phyloP scores from a whole-genome alignment of 2,888 invertebrate species.

The Blera fallax region DNA sequence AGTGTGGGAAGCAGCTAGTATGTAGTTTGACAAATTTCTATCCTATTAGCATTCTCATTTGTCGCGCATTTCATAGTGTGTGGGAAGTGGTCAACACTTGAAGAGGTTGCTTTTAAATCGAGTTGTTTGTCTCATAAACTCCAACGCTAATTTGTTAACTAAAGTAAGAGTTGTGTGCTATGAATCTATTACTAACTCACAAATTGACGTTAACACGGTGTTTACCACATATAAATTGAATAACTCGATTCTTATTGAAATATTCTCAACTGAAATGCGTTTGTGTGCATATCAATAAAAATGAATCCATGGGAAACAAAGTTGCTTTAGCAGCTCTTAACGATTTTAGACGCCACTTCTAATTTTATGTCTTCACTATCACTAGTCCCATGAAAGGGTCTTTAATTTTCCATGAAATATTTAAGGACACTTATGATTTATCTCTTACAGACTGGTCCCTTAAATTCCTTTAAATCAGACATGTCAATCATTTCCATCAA shows the following conservation, averaged over 20 bases:
- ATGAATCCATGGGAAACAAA: background rate
- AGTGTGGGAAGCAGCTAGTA: background rate
- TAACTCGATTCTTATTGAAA: background rate
- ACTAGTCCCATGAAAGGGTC: background rate
- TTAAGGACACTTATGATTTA: background rate
- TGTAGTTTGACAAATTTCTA: background rate
- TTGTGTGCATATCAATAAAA: background rate
- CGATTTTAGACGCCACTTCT: background rate
- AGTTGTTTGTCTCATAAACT: background rate
- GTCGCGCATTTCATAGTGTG: background rate
- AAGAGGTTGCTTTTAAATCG: background rate
- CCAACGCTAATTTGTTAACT: conserved; percentile 12
- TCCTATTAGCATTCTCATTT: conserved; percentile 27
- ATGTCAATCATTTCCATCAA: background rate
- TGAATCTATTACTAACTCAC: background rate
- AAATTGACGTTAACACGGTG: background rate
- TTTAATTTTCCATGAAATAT: background rate
- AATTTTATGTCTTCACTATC: background rate
- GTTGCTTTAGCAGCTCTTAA: background rate
- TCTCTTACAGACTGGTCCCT: background rate
- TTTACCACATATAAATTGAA: background rate
- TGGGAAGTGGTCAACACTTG: conserved; percentile 14
- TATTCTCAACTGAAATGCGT: background rate
- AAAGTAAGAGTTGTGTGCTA: background rate
- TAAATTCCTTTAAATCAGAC: background rate